Percentiles rank a stretch among this genome's conserved stretches.
Evolutionary conservation across 2,797 vertebrate species (phyloP).

Genomic region (Rhynchonycteris naso): DNA sequence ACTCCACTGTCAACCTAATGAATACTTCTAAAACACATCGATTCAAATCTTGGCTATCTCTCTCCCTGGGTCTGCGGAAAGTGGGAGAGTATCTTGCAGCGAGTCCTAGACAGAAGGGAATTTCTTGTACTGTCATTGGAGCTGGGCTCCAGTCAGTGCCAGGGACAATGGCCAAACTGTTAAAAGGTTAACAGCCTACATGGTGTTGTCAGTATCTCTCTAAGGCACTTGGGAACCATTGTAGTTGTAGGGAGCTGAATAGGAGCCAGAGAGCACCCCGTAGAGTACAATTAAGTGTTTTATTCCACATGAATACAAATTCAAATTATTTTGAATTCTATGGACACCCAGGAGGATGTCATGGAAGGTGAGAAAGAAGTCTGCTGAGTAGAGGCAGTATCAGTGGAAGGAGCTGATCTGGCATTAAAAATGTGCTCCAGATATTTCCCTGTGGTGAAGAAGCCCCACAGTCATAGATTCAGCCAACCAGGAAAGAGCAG

Average conservation of each 20-base stretch:
- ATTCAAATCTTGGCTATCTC: background rate
- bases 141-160: background rate
- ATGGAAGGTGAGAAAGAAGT: background rate
- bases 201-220: conserved; percentile 36
- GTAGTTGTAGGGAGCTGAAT: background rate
- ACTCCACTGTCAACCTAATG: conserved; percentile 54
- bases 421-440: background rate
- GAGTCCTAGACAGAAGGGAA: conserved; percentile 17
- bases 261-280: background rate
- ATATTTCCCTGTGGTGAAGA: background rate
- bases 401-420: background rate
- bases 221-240: conserved; percentile 1
- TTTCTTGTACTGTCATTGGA: background rate
- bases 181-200: background rate
- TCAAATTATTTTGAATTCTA: conserved; percentile 42
- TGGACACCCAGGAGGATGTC: background rate
- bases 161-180: background rate
- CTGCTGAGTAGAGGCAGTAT: background rate
- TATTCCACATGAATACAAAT: conserved; percentile 4
- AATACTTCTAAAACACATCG: conserved; percentile 51
- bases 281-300: background rate
- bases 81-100: background rate
- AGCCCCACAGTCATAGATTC: background rate
- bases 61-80: background rate
- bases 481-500: background rate